Evolutionary conservation across 2,113 vertebrate genomes (phyloP).

Genomic region (Dipodomys merriami): DNA sequence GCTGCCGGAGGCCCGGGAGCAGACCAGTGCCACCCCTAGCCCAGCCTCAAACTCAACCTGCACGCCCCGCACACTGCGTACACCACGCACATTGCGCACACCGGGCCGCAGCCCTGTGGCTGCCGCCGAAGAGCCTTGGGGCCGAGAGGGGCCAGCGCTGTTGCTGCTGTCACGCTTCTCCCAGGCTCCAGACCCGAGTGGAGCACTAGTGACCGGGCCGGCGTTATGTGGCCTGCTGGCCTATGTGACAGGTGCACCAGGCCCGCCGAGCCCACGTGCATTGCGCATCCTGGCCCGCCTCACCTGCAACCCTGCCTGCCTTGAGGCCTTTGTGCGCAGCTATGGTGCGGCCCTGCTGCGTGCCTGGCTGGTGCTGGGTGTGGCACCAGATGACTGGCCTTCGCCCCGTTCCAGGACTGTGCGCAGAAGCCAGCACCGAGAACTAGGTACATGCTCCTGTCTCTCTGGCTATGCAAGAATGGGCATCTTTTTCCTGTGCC

Average conservation of each 20-base stretch:
- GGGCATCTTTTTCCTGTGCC: neutral
- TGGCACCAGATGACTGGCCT: slow-evolving; percentile 71
- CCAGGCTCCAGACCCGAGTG: slow-evolving; percentile 90
- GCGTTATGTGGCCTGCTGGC: slow-evolving; percentile 87
- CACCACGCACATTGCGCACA: neutral
- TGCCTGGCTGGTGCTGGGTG: slow-evolving; percentile 85
- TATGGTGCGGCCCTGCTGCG: slow-evolving; percentile 88
- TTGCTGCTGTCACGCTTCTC: slow-evolving; percentile 93
- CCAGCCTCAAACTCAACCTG: neutral
- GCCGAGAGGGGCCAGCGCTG: slow-evolving; percentile 90
- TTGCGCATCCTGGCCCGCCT: slow-evolving; percentile 86
- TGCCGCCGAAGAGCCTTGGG: slow-evolving; percentile 85
- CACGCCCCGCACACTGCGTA: neutral
- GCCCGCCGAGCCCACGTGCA: slow-evolving; percentile 89
- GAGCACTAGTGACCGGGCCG: slow-evolving; percentile 84
- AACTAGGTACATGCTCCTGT: slow-evolving; percentile 75
- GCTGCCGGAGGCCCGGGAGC: neutral
- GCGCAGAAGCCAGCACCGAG: slow-evolving; percentile 69
- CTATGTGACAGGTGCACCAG: slow-evolving; percentile 89
- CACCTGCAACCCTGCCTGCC: slow-evolving; percentile 92
- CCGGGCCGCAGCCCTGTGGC: neutral
- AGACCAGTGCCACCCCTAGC: neutral
- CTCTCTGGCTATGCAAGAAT: rapidly evolving
- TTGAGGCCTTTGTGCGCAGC: slow-evolving; percentile 91
- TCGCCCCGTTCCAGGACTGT: neutral